Evolutionary conservation across 2,888 invertebrate genomes (phyloP).

Genomic region (Hypercompe scribonia): DNA sequence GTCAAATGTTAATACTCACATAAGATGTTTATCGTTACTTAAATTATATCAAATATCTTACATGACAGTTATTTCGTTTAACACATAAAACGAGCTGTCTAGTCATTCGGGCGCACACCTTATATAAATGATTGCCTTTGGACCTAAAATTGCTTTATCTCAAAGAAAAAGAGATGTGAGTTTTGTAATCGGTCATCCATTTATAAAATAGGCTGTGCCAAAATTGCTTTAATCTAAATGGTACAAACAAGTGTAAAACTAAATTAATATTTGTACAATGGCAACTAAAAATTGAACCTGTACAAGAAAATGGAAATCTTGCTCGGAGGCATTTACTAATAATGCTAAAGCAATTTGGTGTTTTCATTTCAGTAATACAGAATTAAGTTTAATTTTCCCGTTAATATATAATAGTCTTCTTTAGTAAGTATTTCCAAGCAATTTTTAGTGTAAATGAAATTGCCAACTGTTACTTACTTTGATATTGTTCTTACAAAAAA

Average conservation of each 20-base stretch:
- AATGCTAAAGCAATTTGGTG: background rate
- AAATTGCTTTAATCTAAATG: background rate
- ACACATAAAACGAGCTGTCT: background rate
- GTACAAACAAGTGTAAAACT: background rate
- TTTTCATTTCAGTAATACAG: background rate
- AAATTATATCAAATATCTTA: background rate
- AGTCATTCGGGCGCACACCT: background rate
- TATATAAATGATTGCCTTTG: background rate
- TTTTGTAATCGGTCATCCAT: background rate
- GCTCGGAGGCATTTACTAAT: background rate
- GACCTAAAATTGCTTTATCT: background rate
- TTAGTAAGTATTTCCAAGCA: background rate
- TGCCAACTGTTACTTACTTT: background rate
- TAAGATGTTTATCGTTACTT: background rate
- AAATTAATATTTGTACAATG: background rate
- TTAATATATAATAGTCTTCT: background rate
- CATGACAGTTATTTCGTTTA: background rate
- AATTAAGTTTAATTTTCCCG: background rate
- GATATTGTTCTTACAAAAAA: too few species aligned
- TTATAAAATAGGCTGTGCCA: background rate
- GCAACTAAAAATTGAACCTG: background rate
- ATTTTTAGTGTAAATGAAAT: background rate
- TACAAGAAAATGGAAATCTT: background rate
- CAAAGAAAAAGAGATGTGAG: background rate
- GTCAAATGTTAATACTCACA: background rate